Percentiles rank a stretch among this genome's conserved stretches.
These are phyloP conservation scores for Sylvilagus bachmani DNA, from an alignment of 2,113 vertebrate species.

Conservation along the genomic window DNA sequence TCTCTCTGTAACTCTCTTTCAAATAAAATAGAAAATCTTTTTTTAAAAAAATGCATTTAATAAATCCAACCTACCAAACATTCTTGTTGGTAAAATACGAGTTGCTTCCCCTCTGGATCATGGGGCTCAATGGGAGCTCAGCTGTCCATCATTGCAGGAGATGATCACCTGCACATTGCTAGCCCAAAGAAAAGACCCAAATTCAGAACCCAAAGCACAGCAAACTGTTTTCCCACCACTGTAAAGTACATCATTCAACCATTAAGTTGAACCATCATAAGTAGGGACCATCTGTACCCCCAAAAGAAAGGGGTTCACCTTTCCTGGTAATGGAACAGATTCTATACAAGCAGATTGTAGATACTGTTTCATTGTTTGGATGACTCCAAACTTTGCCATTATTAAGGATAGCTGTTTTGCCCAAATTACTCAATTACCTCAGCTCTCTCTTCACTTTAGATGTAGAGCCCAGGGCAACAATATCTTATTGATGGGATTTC, in stretches of 20 bases:
- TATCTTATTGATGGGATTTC: constrained; percentile 60
- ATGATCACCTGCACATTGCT: neutral
- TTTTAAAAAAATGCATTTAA: neutral
- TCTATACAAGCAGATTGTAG: neutral
- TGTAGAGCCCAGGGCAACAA: constrained; percentile 13
- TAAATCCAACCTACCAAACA: neutral
- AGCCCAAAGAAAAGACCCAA: neutral
- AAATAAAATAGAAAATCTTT: no score
- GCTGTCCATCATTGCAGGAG: neutral
- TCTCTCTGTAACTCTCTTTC: no score
- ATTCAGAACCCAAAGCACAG: neutral
- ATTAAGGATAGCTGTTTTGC: constrained; percentile 38
- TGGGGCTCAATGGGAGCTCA: neutral
- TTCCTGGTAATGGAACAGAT: constrained; percentile 25
- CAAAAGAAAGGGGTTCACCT: neutral
- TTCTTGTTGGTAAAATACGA: neutral
- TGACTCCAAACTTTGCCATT: constrained; percentile 22
- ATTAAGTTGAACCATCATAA: neutral
- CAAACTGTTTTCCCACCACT: neutral
- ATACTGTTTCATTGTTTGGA: neutral
- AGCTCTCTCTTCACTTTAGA: constrained; percentile 34
- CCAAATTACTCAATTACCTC: constrained; percentile 61
- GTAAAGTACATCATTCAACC: neutral
- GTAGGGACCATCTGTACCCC: neutral
- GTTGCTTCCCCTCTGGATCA: neutral